Evolutionary conservation across 2,888 invertebrate genomes (phyloP), one percentile per base, ranked within the genome.

Genomic region (Strigamia crassipes): DNA sequence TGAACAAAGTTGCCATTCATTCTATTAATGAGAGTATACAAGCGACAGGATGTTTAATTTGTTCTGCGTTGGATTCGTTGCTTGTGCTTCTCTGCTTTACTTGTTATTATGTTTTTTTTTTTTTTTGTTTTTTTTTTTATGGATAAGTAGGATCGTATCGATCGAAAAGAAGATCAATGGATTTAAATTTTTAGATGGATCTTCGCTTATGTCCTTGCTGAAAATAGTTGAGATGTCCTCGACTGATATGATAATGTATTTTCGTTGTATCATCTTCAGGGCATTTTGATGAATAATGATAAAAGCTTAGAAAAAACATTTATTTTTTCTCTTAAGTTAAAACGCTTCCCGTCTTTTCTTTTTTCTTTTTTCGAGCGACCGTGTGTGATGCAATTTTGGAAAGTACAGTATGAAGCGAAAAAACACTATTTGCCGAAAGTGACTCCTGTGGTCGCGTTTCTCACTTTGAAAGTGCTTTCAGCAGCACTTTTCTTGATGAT

Each of bases 1-100:
- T 51, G 10, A 61, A 21, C 61, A 61, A 23, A 61, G 21, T 61
- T 61, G 61, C 61, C n/a, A 61, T 61, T 61, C 61, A 61, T 61
- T 21, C 23, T 61, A 23, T 61, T 61, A 61, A 61, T 61, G 23
- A 10, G 23, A 61, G 23, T 10, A 23, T 23, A 12, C 9, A 15
- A 18, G 23, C 2, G 61, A 61, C 61, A 61, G 18, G 61, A 18
- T 61, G 61, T 61, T 61, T 61, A 61, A 61, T 61, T 61, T 61
- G 38, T 38, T 6, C 6, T 38, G 38, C 8, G 38, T 38, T 0
- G 38, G 38, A 38, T 38, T 10, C 21, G 13, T 61, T 61, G 9
- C 10, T 23, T 0, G 6, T 18, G n/a, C 46, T 46, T n/a, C 15
- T 61, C 23, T 18, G 1, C 0, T 15, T 61, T 61, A 1, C 18